phyloP scores from a whole-genome alignment of 92 coral and sea anemone species.

The Epizoanthus scotinus region DNA sequence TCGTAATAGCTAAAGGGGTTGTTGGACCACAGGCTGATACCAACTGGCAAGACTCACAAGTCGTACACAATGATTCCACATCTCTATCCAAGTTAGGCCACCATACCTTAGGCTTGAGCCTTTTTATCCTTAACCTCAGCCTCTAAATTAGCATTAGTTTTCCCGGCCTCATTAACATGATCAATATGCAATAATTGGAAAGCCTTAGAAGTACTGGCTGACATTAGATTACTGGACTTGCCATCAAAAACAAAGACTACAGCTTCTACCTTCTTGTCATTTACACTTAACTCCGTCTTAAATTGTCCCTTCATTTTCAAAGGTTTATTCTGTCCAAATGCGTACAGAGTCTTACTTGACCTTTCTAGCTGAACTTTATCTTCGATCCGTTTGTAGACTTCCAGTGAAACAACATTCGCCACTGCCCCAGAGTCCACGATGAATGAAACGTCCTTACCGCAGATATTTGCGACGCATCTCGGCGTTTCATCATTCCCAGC shows the following conservation, averaged over 20 bases:
- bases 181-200: neutral
- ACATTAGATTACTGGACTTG: slow-evolving; percentile 18
- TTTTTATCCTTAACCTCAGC: slow-evolving; percentile 37
- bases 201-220: slow-evolving; percentile 7
- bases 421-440: slow-evolving; percentile 39
- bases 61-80: slow-evolving; percentile 40
- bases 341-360: slow-evolving; percentile 12
- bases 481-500: slow-evolving; percentile 15
- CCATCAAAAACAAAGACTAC: slow-evolving; percentile 10
- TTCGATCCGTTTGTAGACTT: slow-evolving; percentile 20
- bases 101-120: slow-evolving; percentile 52
- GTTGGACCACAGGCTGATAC: slow-evolving; percentile 42
- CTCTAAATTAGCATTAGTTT: too few relatives aligned
- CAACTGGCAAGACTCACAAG: slow-evolving; percentile 50
- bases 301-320: slow-evolving; percentile 21
- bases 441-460: slow-evolving; percentile 35
- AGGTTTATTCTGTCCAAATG: slow-evolving; percentile 11
- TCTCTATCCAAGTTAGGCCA: slow-evolving; percentile 55
- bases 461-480: slow-evolving; percentile 19
- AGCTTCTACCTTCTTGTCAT: slow-evolving; percentile 1
- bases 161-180: too few relatives aligned
- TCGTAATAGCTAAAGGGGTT: slow-evolving; percentile 25
- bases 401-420: slow-evolving; percentile 22
- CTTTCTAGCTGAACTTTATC: slow-evolving; percentile 12
- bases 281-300: slow-evolving; percentile 9